Evolutionary conservation across 2,113 vertebrate species (phyloP).

Genomic region (Tetrax tetrax): DNA sequence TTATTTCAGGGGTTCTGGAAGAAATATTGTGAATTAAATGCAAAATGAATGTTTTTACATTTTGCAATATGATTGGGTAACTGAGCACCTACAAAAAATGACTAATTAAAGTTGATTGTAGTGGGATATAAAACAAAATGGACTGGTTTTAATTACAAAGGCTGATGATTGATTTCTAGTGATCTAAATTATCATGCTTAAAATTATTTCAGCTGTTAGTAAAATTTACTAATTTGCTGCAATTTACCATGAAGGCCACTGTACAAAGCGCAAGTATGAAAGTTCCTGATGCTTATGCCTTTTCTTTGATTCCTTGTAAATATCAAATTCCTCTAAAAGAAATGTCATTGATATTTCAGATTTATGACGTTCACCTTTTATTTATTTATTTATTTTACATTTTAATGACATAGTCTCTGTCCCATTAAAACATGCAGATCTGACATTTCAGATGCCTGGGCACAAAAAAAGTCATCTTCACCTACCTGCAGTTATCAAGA

Average conservation of each 20-base stretch:
- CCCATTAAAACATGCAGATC: not conserved
- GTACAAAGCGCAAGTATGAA: not conserved
- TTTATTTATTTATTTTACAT: not conserved
- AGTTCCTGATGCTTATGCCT: not conserved
- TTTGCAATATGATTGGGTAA: not conserved
- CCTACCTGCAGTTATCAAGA: not conserved
- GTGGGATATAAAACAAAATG: not conserved
- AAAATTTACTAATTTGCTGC: not conserved
- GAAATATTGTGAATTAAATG: not conserved
- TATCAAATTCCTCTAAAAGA: not conserved
- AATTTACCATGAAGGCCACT: not conserved
- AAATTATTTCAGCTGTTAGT: not conserved
- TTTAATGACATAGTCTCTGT: not conserved
- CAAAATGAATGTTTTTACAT: not conserved
- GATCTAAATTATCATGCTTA: not conserved
- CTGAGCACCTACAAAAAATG: not conserved
- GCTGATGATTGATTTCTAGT: not conserved
- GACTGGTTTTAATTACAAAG: not conserved
- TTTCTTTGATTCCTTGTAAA: not conserved
- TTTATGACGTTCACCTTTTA: not conserved
- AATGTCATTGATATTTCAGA: not conserved
- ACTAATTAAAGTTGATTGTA: not conserved
- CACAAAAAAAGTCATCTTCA: not conserved
- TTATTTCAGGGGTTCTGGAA: constrained; percentile 22
- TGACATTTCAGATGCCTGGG: not conserved